Percentiles rank a stretch among this genome's conserved stretches.
Evolutionary conservation across 2,113 vertebrate species (phyloP).

Genomic region (Rhinolophus ferrumequinum): DNA sequence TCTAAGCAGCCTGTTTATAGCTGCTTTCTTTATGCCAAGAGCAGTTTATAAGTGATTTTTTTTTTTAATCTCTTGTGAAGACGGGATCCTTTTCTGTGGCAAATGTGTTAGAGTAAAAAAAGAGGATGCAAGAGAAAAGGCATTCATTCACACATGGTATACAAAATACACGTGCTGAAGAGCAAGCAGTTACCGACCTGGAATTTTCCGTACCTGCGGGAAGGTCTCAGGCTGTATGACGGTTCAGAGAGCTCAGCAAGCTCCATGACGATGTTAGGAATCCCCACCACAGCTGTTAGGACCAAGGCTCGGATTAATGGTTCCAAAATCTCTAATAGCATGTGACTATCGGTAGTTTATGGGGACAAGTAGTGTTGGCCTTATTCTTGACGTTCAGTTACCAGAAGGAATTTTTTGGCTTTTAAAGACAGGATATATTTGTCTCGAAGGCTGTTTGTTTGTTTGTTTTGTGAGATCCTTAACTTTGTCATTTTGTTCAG

Average conservation of each 20-base stretch:
- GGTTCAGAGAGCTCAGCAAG: neutral
- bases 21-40: neutral
- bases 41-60: conserved; percentile 19
- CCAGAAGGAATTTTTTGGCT: neutral
- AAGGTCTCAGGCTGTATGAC: neutral
- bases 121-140: neutral
- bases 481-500: conserved; percentile 43
- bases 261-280: neutral
- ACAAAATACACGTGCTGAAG: neutral
- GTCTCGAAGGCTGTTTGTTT: neutral
- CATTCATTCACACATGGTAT: neutral
- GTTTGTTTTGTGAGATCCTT: neutral
- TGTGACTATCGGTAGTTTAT: neutral
- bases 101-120: neutral
- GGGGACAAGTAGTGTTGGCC: neutral
- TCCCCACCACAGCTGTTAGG: neutral
- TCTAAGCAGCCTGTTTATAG: conserved; percentile 27
- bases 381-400: neutral
- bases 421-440: conserved; percentile 8
- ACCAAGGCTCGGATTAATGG: neutral
- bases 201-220: neutral
- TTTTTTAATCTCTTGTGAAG: neutral
- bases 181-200: neutral
- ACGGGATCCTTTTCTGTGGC: neutral
- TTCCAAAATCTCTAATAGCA: neutral